phyloP scores from a whole-genome alignment of 2,797 vertebrate species.

The Pristis pectinata region DNA sequence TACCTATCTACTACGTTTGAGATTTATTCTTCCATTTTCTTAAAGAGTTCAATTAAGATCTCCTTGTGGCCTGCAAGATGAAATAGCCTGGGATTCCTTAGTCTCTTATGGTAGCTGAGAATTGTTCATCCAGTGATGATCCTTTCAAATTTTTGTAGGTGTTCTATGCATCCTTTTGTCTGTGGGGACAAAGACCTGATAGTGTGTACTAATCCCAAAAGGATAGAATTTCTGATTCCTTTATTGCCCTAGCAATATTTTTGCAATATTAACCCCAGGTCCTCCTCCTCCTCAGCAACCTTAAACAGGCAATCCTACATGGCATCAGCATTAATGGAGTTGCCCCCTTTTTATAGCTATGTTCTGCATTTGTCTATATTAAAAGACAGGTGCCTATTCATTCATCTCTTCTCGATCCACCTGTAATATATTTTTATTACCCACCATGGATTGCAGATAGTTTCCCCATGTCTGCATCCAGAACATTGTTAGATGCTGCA shows the following conservation, averaged over 20 bases:
- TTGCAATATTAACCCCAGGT: background rate
- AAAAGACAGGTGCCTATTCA: background rate
- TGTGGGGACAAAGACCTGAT: background rate
- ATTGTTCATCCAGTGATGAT: background rate
- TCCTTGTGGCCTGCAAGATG: background rate
- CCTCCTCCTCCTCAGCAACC: background rate
- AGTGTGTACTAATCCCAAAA: background rate
- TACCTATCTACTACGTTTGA: background rate
- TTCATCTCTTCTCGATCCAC: background rate
- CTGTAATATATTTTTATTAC: background rate
- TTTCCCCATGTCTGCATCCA: background rate
- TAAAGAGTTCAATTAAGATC: background rate
- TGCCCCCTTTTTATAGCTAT: background rate
- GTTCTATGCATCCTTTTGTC: background rate
- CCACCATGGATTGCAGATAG: background rate
- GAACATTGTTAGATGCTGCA: background rate
- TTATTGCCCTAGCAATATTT: background rate
- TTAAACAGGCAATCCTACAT: background rate
- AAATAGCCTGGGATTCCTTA: background rate
- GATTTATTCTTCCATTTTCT: background rate
- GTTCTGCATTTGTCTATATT: background rate
- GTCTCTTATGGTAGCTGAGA: background rate
- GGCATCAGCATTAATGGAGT: background rate
- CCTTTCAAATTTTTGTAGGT: background rate
- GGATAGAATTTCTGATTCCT: background rate